Evolutionary conservation across 1,140 invertebrate genomes (phyloP), one percentile per base, ranked within the genome.

Genomic region (Batillaria attramentaria): DNA sequence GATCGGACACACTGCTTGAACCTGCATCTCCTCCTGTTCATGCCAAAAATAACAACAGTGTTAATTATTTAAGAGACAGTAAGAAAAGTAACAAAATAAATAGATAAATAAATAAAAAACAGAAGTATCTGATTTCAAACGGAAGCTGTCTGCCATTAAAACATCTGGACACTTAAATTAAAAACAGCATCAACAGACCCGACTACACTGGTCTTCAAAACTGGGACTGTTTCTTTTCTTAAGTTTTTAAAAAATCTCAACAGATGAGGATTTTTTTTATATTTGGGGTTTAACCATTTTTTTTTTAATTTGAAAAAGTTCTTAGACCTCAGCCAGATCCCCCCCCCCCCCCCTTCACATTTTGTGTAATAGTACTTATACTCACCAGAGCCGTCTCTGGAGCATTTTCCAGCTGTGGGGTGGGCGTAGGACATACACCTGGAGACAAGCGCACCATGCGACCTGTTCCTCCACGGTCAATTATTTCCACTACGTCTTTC

Each of bases 401-500:
- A n/a, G n/a, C n/a, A n/a, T n/a, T n/a, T n/a, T 50, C 46, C 46
- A 50, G 46, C 24, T n/a, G n/a, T 16, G 68, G 68, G 31, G 54
- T n/a, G 2, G 94, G 93, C 10, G 79, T 50, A 24, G 79, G 81
- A 18, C 76, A 50, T 18, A 83, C 75, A 16, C 80, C 82, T 31
- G 83, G 81, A 8, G 83, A 80, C 50, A 91, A 85, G 16, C 92
- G 92, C 6, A 96, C 94, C 89, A 95, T 95, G 73, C 95, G 92
- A 41, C 95, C 95, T 68, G 87, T 82, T 18, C 89, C 89, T 84
- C 94, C 94, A 72, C 87, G 87, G 37, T 95, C 94, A 2, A 92
- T 93, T 13, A 97, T 94, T n/a, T 92, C 92, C 82, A 95, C 94
- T 39, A 95, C 93, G 85, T 96, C 95, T 82, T 93, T 94, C 92